phyloP scores from a whole-genome alignment of 2,797 vertebrate species.

The Phoxinus dragarum region DNA sequence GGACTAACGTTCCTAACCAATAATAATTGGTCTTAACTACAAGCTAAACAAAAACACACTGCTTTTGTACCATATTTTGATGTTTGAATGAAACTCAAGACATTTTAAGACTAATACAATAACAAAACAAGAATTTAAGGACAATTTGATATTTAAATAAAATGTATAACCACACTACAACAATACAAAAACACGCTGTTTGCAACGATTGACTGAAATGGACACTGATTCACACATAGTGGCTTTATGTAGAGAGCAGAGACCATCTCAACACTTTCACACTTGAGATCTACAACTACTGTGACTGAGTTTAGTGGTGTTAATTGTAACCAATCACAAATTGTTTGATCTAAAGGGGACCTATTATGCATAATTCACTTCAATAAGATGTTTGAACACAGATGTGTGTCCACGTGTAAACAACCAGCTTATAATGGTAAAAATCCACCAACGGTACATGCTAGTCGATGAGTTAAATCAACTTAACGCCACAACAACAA shows the following conservation, averaged over 20 bases:
- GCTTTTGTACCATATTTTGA: neutral
- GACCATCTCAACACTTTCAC: neutral
- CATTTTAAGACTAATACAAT: neutral
- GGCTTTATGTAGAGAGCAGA: neutral
- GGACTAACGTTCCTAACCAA: slow-evolving; percentile 20
- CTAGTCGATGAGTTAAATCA: too few relatives aligned
- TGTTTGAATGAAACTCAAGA: neutral
- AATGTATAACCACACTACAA: neutral
- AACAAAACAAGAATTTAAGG: neutral
- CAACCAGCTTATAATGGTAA: too few relatives aligned
- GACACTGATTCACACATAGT: neutral
- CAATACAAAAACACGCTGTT: neutral
- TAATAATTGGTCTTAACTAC: slow-evolving; percentile 17
- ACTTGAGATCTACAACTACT: neutral
- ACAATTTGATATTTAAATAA: too few relatives aligned
- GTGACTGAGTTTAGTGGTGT: neutral
- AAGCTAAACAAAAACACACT: slow-evolving; percentile 24
- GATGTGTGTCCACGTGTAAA: too few relatives aligned
- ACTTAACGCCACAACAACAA: too few relatives aligned
- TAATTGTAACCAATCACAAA: neutral
- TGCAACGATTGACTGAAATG: neutral
- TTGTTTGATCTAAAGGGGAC: neutral
- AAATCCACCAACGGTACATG: too few relatives aligned
- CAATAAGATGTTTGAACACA: too few relatives aligned
- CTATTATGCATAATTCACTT: too few relatives aligned